Conservation (phyloP, 2,797 vertebrate species). For the Eulemur albifrons region DNA sequence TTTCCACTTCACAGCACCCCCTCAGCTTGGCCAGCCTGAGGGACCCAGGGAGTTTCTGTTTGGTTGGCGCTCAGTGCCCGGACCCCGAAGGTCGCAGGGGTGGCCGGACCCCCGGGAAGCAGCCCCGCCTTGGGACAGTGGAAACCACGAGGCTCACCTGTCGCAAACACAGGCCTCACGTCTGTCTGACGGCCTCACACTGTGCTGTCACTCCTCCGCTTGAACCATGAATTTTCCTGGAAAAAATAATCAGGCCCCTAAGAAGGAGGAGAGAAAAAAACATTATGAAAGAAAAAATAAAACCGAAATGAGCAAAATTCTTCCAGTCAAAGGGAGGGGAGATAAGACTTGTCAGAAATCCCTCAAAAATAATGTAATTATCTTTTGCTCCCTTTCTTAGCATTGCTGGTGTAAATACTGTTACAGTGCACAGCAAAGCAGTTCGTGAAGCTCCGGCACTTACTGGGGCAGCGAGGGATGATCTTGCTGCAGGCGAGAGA, state of each 20-base stretch:
- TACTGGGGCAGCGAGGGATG: no score
- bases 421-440: background rate
- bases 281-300: background rate
- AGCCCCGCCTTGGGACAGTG: slow-evolving; percentile 67
- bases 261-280: slow-evolving; percentile 13
- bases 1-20: slow-evolving; percentile 30
- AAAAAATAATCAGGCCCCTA: slow-evolving; percentile 60
- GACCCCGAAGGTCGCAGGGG: slow-evolving; percentile 69
- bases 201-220: slow-evolving; percentile 65
- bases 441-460: background rate
- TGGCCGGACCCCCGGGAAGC: slow-evolving; percentile 56
- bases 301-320: background rate
- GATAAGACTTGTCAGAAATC: background rate
- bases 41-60: slow-evolving; percentile 36
- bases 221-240: slow-evolving; percentile 68
- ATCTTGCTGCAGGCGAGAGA: background rate
- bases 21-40: background rate
- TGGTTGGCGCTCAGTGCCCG: slow-evolving; percentile 55
- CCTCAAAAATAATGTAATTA: background rate
- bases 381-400: background rate
- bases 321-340: background rate
- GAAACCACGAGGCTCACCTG: slow-evolving; percentile 65
- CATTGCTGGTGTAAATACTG: background rate
- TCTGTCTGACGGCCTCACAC: slow-evolving; percentile 48
- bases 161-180: slow-evolving; percentile 73